Base-by-base conservation (phyloP, 2,797 vertebrate species). In the Alcedo atthis region DNA sequence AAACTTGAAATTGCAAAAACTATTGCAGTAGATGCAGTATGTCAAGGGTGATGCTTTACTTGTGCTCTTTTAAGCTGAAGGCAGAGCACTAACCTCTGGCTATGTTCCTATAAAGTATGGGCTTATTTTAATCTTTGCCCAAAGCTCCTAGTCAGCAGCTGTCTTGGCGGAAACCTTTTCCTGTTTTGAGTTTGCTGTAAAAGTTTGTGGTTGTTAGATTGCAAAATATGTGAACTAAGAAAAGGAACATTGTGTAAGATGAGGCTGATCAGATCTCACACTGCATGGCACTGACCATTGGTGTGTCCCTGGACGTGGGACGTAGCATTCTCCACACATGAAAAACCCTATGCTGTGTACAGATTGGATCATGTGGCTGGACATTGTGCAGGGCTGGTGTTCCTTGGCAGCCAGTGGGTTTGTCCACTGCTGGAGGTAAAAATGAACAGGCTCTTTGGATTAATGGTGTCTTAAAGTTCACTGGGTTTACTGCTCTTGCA, bases 171-270 rank as follows among this genome's bases (percentile, higher is more conserved):
- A 87, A 89, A 62, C 53, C 37, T 49, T 93, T 93, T 93, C 89
- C 91, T 95, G 78, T 93, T 95, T 92, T 89, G 86, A 90, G 83
- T 92, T 93, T 70, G 18, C 59, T 87, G 55, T 87, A 89, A 54
- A 92, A 85, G 68, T 91, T 92, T 81, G 86, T 75, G 92, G 86
- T 84, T 92, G 81, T 89, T 92, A 73, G 64, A 93, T 83, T 89
- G 76, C 77, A 91, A 94, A 90, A 86, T 68, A 81, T 11, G 64
- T 63, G 87, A 87, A 68, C 84, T 89, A 79, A 90, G 76, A 86
- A 55, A 62, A 90, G 73, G 58, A 70, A 45, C 1, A 1, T 85
- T 64, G 54, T 49, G 75, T 90, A 86, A 94, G 80, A 87, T 73
- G 42, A 55, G 51, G 53, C 63, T 95, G 84, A 95, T 95, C 42